Evolutionary conservation across 2,797 vertebrate species (phyloP).

Genomic region (Coranthus polyacanthus): DNA sequence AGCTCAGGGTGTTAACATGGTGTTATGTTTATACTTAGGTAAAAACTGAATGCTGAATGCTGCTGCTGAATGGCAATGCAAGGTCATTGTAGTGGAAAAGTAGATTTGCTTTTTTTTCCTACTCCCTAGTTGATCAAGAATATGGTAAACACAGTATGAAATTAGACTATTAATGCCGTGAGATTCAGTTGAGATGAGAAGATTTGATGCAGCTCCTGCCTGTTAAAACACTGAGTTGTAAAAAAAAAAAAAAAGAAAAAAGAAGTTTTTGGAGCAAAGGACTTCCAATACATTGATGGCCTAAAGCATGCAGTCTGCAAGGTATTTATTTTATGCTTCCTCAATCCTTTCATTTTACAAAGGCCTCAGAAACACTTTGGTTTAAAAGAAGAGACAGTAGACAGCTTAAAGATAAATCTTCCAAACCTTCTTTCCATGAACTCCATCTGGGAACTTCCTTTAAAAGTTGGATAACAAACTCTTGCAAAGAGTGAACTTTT

Average conservation of each 20-base stretch:
- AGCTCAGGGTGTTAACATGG: slow-evolving; percentile 19
- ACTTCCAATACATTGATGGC: slow-evolving; percentile 32
- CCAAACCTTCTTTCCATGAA: slow-evolving; percentile 28
- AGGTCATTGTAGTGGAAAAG: slow-evolving; percentile 12
- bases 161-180: slow-evolving; percentile 17
- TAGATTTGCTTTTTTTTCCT: slow-evolving; percentile 1
- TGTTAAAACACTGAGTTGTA: slow-evolving; percentile 30
- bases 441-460: slow-evolving; percentile 45
- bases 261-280: slow-evolving; percentile 37
- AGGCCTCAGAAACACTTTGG: slow-evolving; percentile 22
- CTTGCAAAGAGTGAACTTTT: slow-evolving; percentile 37
- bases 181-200: slow-evolving; percentile 28
- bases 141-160: slow-evolving; percentile 20
- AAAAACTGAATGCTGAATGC: slow-evolving; percentile 12
- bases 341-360: slow-evolving; percentile 21
- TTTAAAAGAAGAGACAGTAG: slow-evolving; percentile 18
- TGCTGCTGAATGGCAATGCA: slow-evolving; percentile 27
- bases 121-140: slow-evolving; percentile 5
- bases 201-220: slow-evolving; percentile 11
- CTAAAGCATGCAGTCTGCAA: slow-evolving; percentile 29
- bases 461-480: slow-evolving; percentile 37
- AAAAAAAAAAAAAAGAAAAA: slow-evolving; percentile 10
- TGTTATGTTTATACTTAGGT: slow-evolving; percentile 6
- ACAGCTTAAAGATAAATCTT: slow-evolving; percentile 25
- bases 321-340: slow-evolving; percentile 39